phyloP scores from a whole-genome alignment of 64 coral and sea anemone species.

The Dendrophyllia cribrosa region DNA sequence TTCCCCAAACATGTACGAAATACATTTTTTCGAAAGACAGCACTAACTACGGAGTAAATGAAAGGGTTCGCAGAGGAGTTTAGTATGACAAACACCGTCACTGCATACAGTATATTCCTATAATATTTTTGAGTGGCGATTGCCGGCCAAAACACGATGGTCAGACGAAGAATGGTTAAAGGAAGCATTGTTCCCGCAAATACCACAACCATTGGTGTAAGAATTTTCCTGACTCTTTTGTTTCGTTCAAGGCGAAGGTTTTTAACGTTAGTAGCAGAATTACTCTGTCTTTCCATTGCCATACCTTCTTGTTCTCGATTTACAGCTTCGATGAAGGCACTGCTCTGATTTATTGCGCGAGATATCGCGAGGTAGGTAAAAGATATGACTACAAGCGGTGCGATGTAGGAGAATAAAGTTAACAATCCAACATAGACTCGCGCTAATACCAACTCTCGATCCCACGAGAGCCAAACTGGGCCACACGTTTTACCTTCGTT shows the following conservation, averaged over 20 bases:
- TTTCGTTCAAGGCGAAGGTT: slow-evolving; percentile 53
- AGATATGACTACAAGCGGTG: slow-evolving; percentile 36
- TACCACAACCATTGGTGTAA: slow-evolving; percentile 61
- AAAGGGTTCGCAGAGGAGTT: slow-evolving; percentile 68
- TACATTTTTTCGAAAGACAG: slow-evolving; percentile 25
- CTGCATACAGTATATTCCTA: not conserved
- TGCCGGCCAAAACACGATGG: slow-evolving; percentile 19
- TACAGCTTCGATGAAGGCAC: slow-evolving; percentile 27
- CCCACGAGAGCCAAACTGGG: not conserved
- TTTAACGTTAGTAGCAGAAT: not conserved
- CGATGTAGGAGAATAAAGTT: slow-evolving; percentile 5
- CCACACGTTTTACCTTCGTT: not conserved
- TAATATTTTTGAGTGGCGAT: slow-evolving; percentile 13
- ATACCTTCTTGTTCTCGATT: not conserved
- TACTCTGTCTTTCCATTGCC: not conserved
- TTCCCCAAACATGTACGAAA: not conserved
- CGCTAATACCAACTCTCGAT: not conserved
- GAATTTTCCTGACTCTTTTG: slow-evolving; percentile 66
- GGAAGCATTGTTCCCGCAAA: slow-evolving; percentile 73
- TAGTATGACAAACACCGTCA: slow-evolving; percentile 27
- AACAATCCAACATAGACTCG: slow-evolving; percentile 14
- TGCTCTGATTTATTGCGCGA: slow-evolving; percentile 44
- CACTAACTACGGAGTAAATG: slow-evolving; percentile 65
- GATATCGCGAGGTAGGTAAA: slow-evolving; percentile 72
- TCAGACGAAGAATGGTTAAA: slow-evolving; percentile 57